phyloP scores from a whole-genome alignment of 2,888 invertebrate genomes.

The Dasypogon diadema region DNA sequence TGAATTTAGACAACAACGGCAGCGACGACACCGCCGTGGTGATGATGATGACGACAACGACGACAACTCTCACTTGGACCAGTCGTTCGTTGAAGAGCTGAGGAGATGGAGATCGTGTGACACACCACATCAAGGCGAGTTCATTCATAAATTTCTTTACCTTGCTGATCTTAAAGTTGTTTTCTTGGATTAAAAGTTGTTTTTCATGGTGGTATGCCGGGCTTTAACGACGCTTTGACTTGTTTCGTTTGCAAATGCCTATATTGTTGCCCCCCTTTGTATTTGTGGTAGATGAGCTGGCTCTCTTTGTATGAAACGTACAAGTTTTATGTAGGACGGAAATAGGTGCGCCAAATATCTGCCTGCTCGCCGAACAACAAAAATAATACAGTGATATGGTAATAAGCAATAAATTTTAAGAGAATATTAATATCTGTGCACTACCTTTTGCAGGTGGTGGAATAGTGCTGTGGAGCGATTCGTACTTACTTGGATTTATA shows the following conservation, averaged over 20 bases:
- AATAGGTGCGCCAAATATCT: conserved; percentile 54
- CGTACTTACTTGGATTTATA: neutral
- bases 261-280: neutral
- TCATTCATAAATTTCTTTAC: conserved; percentile 42
- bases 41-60: conserved; percentile 13
- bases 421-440: neutral
- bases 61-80: conserved; percentile 35
- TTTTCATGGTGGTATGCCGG: neutral
- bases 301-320: neutral
- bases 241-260: conserved; percentile 22
- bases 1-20: conserved; percentile 20
- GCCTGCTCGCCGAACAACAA: conserved; percentile 38
- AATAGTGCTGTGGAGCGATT: neutral
- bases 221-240: neutral
- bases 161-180: conserved; percentile 31
- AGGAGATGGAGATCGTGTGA: conserved; percentile 18
- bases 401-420: conserved; percentile 34
- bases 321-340: conserved; percentile 49
- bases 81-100: conserved; percentile 15
- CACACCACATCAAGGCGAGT: conserved; percentile 40
- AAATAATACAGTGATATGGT: conserved; percentile 7
- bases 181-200: conserved; percentile 28
- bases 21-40: neutral
- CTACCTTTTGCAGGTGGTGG: neutral
- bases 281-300: conserved; percentile 24